These are phyloP conservation scores for Caenorhabditis tropicalis DNA, from an alignment of 1,140 invertebrate species.

Conservation along the genomic window DNA sequence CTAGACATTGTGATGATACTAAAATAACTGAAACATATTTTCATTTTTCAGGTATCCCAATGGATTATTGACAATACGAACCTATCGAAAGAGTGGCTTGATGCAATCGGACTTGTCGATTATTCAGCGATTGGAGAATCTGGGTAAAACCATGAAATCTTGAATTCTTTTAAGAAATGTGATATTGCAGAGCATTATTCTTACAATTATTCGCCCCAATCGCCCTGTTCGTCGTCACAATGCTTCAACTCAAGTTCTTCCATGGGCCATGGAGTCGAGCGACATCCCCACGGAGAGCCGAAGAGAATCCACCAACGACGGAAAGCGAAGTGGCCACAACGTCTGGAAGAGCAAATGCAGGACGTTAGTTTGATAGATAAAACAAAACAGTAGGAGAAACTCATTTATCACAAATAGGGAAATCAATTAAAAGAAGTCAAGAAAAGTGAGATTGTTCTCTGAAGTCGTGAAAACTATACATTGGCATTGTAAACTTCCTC, in stretches of 20 bases:
- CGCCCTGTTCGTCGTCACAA: conserved; percentile 67
- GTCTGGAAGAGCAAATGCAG: conserved; percentile 26
- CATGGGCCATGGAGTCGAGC: conserved; percentile 66
- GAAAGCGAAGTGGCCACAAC: background rate
- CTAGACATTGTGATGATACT: background rate
- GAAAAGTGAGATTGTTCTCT: background rate
- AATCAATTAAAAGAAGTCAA: background rate
- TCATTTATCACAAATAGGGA: background rate
- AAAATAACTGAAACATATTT: background rate
- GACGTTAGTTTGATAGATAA: background rate
- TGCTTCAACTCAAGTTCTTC: conserved; percentile 72
- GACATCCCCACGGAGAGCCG: conserved; percentile 42
- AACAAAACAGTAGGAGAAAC: background rate
- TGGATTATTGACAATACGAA: conserved; percentile 82
- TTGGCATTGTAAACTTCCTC: background rate
- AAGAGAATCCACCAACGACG: background rate
- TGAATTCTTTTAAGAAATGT: background rate
- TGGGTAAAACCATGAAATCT: conserved; percentile 30
- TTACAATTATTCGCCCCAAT: conserved; percentile 65
- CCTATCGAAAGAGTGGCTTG: conserved; percentile 58
- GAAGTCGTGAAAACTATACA: no score
- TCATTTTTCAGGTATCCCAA: conserved; percentile 53
- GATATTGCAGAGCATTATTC: conserved; percentile 64
- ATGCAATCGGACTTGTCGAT: conserved; percentile 66
- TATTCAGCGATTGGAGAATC: conserved; percentile 56